Conservation (phyloP, 2,888 invertebrate genomes). For the Mythimna impura region DNA sequence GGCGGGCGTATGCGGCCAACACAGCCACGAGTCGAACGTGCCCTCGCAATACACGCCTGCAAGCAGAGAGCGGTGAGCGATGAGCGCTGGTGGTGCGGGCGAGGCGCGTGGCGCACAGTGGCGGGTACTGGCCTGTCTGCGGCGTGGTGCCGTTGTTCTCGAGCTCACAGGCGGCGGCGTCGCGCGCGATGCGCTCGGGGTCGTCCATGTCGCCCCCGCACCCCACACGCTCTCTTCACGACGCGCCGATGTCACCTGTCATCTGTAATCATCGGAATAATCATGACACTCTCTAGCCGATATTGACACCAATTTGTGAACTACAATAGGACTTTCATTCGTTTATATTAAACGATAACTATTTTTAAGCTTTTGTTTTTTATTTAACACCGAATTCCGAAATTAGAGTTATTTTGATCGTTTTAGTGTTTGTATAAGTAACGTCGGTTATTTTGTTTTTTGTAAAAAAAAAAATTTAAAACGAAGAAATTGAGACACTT, state of each 20-base stretch:
- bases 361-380: too few relatives aligned
- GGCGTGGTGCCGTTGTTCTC: slow-evolving; percentile 75
- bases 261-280: slow-evolving; percentile 33
- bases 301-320: too few relatives aligned
- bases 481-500: too few relatives aligned
- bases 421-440: too few relatives aligned
- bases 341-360: too few relatives aligned
- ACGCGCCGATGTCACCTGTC: neutral
- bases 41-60: slow-evolving; percentile 92
- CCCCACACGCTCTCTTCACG: neutral
- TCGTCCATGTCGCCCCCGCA: slow-evolving; percentile 75
- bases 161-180: slow-evolving; percentile 73
- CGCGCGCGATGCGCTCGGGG: slow-evolving; percentile 80
- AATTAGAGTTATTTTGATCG: too few relatives aligned
- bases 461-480: too few relatives aligned
- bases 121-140: slow-evolving; percentile 71
- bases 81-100: neutral
- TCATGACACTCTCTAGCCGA: neutral
- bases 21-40: slow-evolving; percentile 96
- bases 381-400: too few relatives aligned
- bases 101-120: slow-evolving; percentile 61
- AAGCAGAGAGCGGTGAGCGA: slow-evolving; percentile 5
- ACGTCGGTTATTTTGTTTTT: too few relatives aligned
- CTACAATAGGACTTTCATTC: too few relatives aligned
- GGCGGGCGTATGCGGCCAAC: slow-evolving; percentile 93